Percentiles rank a stretch among this genome's conserved stretches.
Conservation (phyloP, 2,797 vertebrate species). For the Coccyzus lansbergi region DNA sequence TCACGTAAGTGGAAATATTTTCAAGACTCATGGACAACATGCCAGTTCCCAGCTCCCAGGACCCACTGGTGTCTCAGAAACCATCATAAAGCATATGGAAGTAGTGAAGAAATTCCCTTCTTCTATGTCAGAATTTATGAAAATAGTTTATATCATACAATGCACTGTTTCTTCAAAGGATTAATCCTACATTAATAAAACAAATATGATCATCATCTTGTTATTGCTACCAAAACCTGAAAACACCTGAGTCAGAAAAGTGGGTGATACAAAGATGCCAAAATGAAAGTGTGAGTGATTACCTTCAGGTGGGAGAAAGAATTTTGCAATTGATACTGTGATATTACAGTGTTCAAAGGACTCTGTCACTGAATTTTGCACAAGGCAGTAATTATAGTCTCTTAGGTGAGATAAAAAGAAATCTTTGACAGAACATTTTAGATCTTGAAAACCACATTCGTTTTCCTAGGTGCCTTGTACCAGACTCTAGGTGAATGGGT, state of each 20-base stretch:
- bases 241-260: background rate
- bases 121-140: background rate
- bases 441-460: background rate
- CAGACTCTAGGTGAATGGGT: background rate
- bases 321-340: background rate
- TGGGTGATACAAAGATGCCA: background rate
- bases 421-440: background rate
- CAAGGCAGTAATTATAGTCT: background rate
- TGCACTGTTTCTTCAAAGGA: background rate
- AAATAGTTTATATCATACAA: background rate
- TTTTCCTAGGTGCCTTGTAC: background rate
- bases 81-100: background rate
- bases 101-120: background rate
- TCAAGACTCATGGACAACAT: background rate
- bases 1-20: background rate
- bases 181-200: background rate
- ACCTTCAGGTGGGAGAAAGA: background rate
- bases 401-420: background rate
- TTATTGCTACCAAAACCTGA: background rate
- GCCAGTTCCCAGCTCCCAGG: background rate
- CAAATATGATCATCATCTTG: background rate
- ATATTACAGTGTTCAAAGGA: background rate
- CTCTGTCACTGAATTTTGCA: background rate
- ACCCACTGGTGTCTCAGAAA: background rate
- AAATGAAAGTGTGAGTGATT: background rate